Base-by-base conservation (phyloP, 2,113 vertebrate species). In the Brachyistius frenatus region DNA sequence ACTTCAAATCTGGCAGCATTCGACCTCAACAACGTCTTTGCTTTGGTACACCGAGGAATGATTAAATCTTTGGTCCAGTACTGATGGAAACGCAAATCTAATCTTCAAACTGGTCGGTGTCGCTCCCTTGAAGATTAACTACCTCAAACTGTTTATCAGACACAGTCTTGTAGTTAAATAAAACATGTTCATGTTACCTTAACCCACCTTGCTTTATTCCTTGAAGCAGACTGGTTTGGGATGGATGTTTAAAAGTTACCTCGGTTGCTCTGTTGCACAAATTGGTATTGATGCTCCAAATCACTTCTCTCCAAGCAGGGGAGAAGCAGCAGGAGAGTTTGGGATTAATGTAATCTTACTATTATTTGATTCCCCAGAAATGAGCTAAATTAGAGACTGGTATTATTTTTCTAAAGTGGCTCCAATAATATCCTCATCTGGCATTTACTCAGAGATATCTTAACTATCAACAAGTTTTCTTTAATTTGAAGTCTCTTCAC, bases 11-110 rank as follows among this genome's bases (percentile, higher is more conserved):
- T 94, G 93, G 89, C 89, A 88, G 74, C 92, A 83, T 81, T 89
- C 91, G 91, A 93, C 92, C 93, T 86, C 91, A 58, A 93, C 92
- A 93, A 91, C 91, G 91, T 95, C 95, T 95, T 95, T 95, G 90
- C 88, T 88, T 85, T 70, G 80, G 90, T 83, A 90, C 90, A 92
- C 83, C 86, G 78, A 91, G 93, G 92, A 93, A 93, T 89, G 82
- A 92, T 91, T 79, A 93, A 93, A 92, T 88, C 91, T 93, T 90
- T 84, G 91, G 91, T 85, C 71, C 87, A 70, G 76, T 87, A 79
- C 85, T 89, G 83, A 87, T 90, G 83, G 89, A 89, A 85, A 83
- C 44, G 88, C 86, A 85, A 81, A 92, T 91, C 79, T 90, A 89
- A 90, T 90, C 91, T 89, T 60, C 76, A 78, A 57, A 86, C 73